phyloP scores from a whole-genome alignment of 2,888 invertebrate genomes.

The Tubulanus polymorphus region DNA sequence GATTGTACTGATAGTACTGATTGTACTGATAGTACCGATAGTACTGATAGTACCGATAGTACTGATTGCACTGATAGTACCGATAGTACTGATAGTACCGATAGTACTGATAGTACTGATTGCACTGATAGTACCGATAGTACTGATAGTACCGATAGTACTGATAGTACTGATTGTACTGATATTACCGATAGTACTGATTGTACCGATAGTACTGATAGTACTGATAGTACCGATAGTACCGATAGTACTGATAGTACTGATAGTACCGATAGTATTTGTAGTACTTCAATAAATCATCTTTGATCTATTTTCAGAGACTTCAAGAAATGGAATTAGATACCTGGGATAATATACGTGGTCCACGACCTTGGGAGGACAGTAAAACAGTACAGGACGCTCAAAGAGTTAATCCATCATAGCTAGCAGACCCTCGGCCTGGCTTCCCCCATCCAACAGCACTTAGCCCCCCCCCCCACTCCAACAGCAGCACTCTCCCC shows the following conservation, averaged over 20 bases:
- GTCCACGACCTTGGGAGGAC: constrained; percentile 82
- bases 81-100: background rate
- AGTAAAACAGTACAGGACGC: constrained; percentile 31
- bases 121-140: background rate
- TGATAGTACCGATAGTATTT: background rate
- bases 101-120: background rate
- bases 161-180: background rate
- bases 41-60: background rate
- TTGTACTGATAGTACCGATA: background rate
- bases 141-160: background rate
- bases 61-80: background rate
- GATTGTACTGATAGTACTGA: background rate
- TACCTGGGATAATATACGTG: constrained; percentile 80
- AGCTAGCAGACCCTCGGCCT: too few relatives aligned
- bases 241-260: background rate
- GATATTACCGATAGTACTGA: background rate
- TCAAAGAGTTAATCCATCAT: too few relatives aligned
- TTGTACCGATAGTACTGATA: background rate
- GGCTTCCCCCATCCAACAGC: too few relatives aligned
- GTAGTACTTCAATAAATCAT: background rate
- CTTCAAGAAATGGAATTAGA: constrained; percentile 64
- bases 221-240: background rate
- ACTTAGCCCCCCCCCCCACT: too few relatives aligned
- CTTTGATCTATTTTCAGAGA: constrained; percentile 21
- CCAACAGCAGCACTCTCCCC: too few relatives aligned